Percentiles rank a stretch among this genome's conserved stretches.
Conservation (phyloP, 2,797 vertebrate genomes). For the Pogoniulus pusillus region DNA sequence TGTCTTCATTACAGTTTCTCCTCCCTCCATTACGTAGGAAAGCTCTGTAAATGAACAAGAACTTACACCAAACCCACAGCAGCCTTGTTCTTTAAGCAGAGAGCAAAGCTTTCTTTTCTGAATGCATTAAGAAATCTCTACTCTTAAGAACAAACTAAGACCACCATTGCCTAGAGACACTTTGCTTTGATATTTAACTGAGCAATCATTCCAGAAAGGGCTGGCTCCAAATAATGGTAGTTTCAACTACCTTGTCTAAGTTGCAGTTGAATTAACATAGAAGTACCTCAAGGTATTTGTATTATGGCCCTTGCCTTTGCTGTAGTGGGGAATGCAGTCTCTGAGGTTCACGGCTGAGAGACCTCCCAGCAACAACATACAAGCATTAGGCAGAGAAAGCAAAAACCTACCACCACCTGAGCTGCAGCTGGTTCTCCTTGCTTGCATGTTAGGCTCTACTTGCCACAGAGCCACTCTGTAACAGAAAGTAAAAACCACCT, state of each 20-base stretch:
- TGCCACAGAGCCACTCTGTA: rapidly evolving
- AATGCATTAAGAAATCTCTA: not conserved
- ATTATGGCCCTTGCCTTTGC: rapidly evolving
- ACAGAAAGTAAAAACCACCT: not conserved
- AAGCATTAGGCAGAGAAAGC: rapidly evolving
- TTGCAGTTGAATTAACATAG: rapidly evolving
- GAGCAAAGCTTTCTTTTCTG: not conserved
- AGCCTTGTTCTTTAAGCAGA: not conserved
- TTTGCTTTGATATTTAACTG: not conserved
- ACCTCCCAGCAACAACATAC: rapidly evolving
- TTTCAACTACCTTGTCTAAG: not conserved
- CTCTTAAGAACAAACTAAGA: not conserved
- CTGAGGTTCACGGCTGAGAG: not conserved
- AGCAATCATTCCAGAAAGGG: not conserved
- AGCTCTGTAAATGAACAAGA: not conserved
- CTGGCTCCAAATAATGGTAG: not conserved
- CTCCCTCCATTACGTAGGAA: not conserved
- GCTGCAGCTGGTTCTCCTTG: rapidly evolving
- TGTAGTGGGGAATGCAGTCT: rapidly evolving
- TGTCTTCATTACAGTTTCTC: not conserved
- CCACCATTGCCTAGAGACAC: not conserved
- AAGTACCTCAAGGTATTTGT: rapidly evolving
- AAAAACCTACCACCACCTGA: rapidly evolving
- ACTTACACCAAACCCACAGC: rapidly evolving
- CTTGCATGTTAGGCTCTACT: not conserved